Conservation (phyloP, 2,797 vertebrate species). For the Peromyscus nudipes region DNA sequence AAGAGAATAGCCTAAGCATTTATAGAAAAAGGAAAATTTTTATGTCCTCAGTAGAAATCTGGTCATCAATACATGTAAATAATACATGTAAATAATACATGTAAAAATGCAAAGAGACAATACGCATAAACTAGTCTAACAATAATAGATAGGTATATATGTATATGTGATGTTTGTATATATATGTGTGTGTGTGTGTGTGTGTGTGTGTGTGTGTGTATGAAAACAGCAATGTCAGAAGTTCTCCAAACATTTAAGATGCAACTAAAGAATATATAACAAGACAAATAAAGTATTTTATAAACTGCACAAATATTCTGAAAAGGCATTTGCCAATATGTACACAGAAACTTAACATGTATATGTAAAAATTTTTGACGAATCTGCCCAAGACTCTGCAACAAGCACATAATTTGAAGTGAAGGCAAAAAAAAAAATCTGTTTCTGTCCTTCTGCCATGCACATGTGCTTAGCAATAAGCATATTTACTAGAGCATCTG, state of each 20-base stretch:
- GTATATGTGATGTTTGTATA: not conserved
- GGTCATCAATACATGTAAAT: not conserved
- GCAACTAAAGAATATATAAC: not conserved
- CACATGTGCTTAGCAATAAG: not conserved
- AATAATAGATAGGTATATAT: not conserved
- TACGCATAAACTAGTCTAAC: not conserved
- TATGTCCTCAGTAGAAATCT: not conserved
- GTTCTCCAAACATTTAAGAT: not conserved
- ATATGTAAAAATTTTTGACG: not conserved
- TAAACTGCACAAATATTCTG: not conserved
- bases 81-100: not conserved
- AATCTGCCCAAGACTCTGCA: not conserved
- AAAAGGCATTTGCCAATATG: not conserved
- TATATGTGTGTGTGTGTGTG: no score
- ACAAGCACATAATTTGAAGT: not conserved
- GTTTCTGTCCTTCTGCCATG: not conserved
- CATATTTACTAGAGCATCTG: not conserved
- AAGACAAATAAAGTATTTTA: not conserved
- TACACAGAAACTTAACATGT: not conserved
- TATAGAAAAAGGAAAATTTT: not conserved
- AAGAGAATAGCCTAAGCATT: constrained; percentile 20
- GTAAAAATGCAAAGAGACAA: not conserved
- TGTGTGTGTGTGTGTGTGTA: not conserved
- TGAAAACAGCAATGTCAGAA: not conserved
- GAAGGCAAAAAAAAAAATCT: not conserved